Base-by-base conservation (phyloP, 2,888 invertebrate genomes). In the Heteromurus nitidus region DNA sequence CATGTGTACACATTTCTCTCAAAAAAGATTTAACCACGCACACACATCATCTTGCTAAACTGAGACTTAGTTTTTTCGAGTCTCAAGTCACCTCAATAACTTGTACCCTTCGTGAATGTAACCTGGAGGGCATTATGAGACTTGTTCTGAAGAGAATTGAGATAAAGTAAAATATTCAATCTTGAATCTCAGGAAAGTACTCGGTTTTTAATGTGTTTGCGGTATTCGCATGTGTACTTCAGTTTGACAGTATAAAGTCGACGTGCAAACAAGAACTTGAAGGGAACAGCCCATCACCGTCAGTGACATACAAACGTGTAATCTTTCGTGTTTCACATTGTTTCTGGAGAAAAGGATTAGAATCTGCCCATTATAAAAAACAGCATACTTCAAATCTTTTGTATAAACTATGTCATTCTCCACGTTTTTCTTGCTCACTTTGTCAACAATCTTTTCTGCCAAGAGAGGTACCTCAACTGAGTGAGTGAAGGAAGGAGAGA, bases 51-150 rank as follows among this genome's bases (percentile, higher is more conserved):
- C 20, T 18, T n/a, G 3, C 16, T 20, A 50, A 18, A 20, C 50
- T 55, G 65, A 1, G 13, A 58, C 28, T 58, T n/a, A n/a, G 22
- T 31, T 64, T 18, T 9, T 42, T n/a, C 0, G 30, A 69, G 65
- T 82, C 82, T 77, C 70, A 72, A 82, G 53, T 70, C 72, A 53
- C 75, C 75, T 70, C 70, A 13, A 20, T 3, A 24, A 58, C 13
- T 26, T 18, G 47, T 62, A 73, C 73, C 42, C 44, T 28, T 62
- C 22, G 36, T 26, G 20, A 1, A 65, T n/a, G 3, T 3, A 2
- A 55, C 13, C 26, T n/a, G 0, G 16, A 58, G 79, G 79, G 79
- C 20, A 79, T 64, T 79, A 7, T 72, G 72, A 79, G 70, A 79
- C 72, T 5, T 47, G 16, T n/a, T 3, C 11, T 47, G 47, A 47